These are phyloP conservation scores for Odontomachus brunneus DNA, from an alignment of 1,140 invertebrate species.

Conservation along the genomic window DNA sequence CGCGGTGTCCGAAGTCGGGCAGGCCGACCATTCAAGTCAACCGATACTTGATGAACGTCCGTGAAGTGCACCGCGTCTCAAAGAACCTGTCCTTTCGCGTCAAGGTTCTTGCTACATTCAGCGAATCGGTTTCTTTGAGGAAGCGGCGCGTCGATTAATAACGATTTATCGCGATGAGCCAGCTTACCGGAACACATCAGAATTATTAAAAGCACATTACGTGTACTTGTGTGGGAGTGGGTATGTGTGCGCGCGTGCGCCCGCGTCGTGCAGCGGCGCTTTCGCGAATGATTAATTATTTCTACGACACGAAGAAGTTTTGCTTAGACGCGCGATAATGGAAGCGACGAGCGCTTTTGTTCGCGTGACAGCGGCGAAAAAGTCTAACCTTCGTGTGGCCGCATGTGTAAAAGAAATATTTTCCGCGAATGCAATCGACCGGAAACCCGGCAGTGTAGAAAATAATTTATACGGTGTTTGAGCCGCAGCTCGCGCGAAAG, in stretches of 20 bases:
- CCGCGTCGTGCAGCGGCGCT: background rate
- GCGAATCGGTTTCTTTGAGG: constrained; percentile 59
- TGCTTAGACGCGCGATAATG: constrained; percentile 55
- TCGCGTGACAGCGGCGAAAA: constrained; percentile 44
- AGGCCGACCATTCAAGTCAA: constrained; percentile 43
- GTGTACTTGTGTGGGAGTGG: background rate
- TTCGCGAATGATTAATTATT: constrained; percentile 59
- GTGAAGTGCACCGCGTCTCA: constrained; percentile 3
- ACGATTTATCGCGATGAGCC: constrained; percentile 63
- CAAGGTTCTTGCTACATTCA: constrained; percentile 49
- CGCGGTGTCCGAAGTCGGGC: constrained; percentile 29
- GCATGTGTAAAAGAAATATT: constrained; percentile 8
- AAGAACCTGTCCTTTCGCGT: constrained; percentile 9
- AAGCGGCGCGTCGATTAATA: constrained; percentile 34
- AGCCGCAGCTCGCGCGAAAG: background rate
- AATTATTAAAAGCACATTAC: constrained; percentile 44
- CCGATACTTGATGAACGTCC: constrained; percentile 55
- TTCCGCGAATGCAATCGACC: constrained; percentile 16
- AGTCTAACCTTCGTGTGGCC: constrained; percentile 26
- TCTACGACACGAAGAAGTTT: constrained; percentile 57
- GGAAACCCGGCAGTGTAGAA: background rate
- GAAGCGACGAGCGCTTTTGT: constrained; percentile 54
- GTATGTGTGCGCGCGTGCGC: background rate
- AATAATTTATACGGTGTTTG: constrained; percentile 1
- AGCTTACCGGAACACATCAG: constrained; percentile 28